phyloP scores from a whole-genome alignment of 2,888 invertebrate species.

The Conistra vaccinii region DNA sequence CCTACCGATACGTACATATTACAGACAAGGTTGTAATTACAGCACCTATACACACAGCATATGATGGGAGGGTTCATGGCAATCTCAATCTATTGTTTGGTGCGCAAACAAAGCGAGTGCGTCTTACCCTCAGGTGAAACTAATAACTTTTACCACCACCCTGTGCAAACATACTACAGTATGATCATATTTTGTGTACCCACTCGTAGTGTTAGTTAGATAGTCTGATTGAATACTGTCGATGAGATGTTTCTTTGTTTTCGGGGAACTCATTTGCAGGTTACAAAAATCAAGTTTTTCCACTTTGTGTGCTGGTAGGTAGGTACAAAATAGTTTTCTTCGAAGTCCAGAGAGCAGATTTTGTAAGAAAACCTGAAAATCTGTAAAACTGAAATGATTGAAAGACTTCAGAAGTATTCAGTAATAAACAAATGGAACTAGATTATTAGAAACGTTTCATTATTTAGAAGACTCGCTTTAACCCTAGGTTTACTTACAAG shows the following conservation, averaged over 20 bases:
- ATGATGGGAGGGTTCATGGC: constrained; percentile 74
- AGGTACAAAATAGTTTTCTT: not conserved
- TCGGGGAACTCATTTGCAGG: constrained; percentile 20
- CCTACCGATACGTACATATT: constrained; percentile 1
- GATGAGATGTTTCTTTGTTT: constrained; percentile 41
- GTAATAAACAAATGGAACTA: not conserved
- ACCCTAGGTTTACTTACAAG: too few species aligned
- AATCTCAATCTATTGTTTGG: constrained; percentile 85
- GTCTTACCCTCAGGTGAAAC: constrained; percentile 85
- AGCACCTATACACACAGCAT: constrained; percentile 45
- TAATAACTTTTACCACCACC: constrained; percentile 78
- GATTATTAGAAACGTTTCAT: too few species aligned
- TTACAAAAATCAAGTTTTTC: not conserved
- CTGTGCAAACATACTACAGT: constrained; percentile 51
- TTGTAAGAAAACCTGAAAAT: not conserved
- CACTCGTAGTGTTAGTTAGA: constrained; percentile 27
- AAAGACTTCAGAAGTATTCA: not conserved
- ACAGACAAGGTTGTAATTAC: constrained; percentile 63
- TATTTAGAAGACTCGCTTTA: too few species aligned
- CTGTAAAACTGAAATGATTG: not conserved
- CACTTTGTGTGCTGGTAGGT: not conserved
- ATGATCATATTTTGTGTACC: constrained; percentile 62
- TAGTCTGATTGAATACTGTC: constrained; percentile 28
- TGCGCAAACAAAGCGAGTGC: constrained; percentile 77
- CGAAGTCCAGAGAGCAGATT: too few species aligned